These are phyloP conservation scores for Ophion obscuratus DNA, from an alignment of 2,888 invertebrate species.

Conservation along the genomic window DNA sequence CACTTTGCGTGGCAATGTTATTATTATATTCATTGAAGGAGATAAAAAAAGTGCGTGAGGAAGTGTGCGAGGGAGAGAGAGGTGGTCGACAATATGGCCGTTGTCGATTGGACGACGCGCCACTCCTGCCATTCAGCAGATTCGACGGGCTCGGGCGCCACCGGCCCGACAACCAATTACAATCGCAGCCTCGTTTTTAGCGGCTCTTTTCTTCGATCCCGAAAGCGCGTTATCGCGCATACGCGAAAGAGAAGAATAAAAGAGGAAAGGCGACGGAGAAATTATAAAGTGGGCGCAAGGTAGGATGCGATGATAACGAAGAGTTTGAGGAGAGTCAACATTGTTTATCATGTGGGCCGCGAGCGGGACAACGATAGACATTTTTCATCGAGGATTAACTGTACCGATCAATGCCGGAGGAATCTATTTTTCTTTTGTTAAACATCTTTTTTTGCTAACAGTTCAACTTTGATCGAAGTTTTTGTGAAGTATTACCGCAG, in stretches of 20 bases:
- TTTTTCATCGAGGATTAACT: too few species aligned
- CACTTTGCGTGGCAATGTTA: constrained; percentile 1
- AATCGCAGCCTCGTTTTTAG: constrained; percentile 1
- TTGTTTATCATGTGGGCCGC: too few species aligned
- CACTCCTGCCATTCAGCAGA: constrained; percentile 31
- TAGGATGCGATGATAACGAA: too few species aligned
- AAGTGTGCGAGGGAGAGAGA: background rate
- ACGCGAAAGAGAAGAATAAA: background rate
- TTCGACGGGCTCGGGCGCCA: constrained; percentile 32
- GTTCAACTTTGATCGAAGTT: too few species aligned
- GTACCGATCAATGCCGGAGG: too few species aligned
- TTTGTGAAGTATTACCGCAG: too few species aligned
- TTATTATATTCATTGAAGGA: constrained; percentile 40
- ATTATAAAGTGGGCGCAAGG: background rate
- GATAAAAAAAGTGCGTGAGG: background rate
- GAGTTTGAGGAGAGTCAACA: too few species aligned
- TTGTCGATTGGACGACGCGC: constrained; percentile 29
- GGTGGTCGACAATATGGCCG: constrained; percentile 28
- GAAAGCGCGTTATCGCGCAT: background rate
- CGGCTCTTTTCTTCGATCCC: background rate
- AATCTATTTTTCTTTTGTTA: too few species aligned
- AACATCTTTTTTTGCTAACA: too few species aligned
- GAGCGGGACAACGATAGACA: too few species aligned
- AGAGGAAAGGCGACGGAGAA: background rate
- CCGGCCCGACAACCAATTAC: constrained; percentile 29